Base-by-base conservation (phyloP, 2,113 vertebrate species). In the Stercorarius parasiticus region DNA sequence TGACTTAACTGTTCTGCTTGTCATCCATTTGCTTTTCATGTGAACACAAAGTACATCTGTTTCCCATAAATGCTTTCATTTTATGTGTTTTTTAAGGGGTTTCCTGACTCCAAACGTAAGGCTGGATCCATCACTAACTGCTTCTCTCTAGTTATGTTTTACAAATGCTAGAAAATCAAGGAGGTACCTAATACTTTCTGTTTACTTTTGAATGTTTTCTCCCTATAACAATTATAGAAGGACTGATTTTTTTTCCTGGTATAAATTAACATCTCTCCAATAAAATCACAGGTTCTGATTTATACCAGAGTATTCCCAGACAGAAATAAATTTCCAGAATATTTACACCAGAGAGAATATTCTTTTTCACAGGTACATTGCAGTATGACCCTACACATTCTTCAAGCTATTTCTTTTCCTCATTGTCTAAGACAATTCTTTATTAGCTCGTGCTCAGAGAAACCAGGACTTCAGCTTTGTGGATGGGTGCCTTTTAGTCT, bases 121-220 rank as follows among this genome's bases (percentile, higher is more conserved):
- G 49, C 80, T 91, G 72, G 34, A 80, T 84, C 42, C 13, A 49
- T 81, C 38, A 71, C 22, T 81, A 59, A 70, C 42, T 90, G 59
- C 78, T 86, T 42, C 40, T 88, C 25, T 88, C 65, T 50, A 83
- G 50, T 86, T 59, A 65, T 3, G 0, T 86, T 84, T 89, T 84
- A 71, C 38, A 90, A 84, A 83, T 84, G 22, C 55, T 53, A 74
- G 69, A 91, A 92, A 86, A 82, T 81, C 26, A 92, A 84, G 47
- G 59, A 91, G 81, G 25, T 86, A 38, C 53, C 38, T 47, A 80
- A 56, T 95, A 45, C 13, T 62, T 88, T 86, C 26, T 88, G 34
- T 86, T 86, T 92, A 58, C 45, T 86, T 95, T 70, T 90, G 56
- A 83, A 65, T 90, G 45, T 58, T 88, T 89, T 82, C 15, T 89